phyloP scores from a whole-genome alignment of 2,797 vertebrate species.

The Pseudochirops cupreus region DNA sequence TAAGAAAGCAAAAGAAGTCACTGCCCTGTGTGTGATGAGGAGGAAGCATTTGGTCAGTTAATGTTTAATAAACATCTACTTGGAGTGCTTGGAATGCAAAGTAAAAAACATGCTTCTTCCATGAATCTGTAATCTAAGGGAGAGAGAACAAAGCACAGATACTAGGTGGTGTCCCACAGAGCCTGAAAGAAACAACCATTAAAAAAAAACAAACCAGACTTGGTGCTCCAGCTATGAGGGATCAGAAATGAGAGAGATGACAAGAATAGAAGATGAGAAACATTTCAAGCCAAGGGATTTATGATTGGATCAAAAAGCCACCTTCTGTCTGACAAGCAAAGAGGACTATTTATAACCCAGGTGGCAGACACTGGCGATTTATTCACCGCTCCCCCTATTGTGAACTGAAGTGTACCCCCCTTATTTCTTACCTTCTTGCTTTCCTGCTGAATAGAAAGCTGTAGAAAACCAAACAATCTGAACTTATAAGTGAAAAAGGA shows the following conservation, averaged over 20 bases:
- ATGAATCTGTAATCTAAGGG: conserved; percentile 15
- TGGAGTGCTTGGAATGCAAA: neutral
- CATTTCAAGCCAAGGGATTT: neutral
- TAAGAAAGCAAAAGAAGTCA: neutral
- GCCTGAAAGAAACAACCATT: conserved; percentile 2
- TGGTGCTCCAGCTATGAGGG: neutral
- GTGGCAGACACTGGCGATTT: neutral
- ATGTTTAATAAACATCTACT: neutral
- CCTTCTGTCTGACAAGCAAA: conserved; percentile 1
- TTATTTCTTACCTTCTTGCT: neutral
- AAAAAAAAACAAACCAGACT: neutral
- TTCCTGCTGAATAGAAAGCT: neutral
- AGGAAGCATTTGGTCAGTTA: neutral
- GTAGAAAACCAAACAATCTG: neutral
- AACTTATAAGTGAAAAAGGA: neutral
- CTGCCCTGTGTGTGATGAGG: neutral
- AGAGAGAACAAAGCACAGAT: neutral
- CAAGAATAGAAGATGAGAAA: conserved; percentile 3
- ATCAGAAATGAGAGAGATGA: conserved; percentile 16
- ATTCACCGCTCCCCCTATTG: neutral
- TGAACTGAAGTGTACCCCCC: neutral
- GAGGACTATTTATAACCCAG: neutral
- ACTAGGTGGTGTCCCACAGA: conserved; percentile 20
- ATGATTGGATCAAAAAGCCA: conserved; percentile 19
- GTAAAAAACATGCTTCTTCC: neutral